phyloP scores from a whole-genome alignment of 1,140 invertebrate species.

The Melanaphis sacchari region DNA sequence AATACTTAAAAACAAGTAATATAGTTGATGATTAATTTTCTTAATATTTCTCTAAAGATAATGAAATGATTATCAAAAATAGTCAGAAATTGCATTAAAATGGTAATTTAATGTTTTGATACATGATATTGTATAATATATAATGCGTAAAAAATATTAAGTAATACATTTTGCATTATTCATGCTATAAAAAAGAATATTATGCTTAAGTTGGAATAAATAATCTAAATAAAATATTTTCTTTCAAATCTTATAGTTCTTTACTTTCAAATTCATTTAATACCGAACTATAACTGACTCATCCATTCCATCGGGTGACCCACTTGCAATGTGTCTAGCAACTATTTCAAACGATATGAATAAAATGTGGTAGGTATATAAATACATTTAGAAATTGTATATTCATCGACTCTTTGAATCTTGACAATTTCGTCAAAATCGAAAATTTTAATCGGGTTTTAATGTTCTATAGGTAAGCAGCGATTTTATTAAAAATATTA shows the following conservation, averaged over 20 bases:
- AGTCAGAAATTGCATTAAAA: background rate
- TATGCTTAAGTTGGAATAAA: background rate
- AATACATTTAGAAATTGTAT: background rate
- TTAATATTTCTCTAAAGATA: background rate
- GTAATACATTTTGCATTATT: background rate
- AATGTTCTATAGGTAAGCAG: background rate
- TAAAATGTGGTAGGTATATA: background rate
- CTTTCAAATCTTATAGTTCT: background rate
- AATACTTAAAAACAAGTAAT: background rate
- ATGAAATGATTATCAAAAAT: background rate
- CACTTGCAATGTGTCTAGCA: background rate
- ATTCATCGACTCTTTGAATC: too few species aligned
- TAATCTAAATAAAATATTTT: background rate
- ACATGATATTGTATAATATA: background rate
- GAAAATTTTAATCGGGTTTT: background rate
- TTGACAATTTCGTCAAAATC: too few species aligned
- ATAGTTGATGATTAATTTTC: background rate
- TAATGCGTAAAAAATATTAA: background rate
- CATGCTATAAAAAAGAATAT: background rate
- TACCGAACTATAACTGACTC: slow-evolving; percentile 28
- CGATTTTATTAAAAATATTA: background rate
- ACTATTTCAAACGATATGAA: background rate
- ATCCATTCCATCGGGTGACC: background rate
- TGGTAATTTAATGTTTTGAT: background rate
- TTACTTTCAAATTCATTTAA: slow-evolving; percentile 36